These are phyloP conservation scores for Forbesichthys papilliferus DNA, from an alignment of 2,113 vertebrate genomes.

Conservation along the genomic window DNA sequence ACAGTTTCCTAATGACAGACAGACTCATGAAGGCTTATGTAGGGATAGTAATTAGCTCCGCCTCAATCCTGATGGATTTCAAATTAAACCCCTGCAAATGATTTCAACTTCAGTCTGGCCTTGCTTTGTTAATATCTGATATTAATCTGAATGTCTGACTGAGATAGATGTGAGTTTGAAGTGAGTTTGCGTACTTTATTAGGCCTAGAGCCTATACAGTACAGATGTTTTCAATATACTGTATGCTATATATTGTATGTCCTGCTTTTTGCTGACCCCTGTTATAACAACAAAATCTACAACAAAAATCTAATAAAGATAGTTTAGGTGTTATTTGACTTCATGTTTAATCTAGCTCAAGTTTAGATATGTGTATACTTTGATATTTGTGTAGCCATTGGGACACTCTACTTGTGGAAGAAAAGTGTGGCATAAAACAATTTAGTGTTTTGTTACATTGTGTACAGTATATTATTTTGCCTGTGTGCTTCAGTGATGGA, in stretches of 20 bases:
- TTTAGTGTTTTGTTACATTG: slow-evolving; percentile 1
- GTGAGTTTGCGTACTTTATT: slow-evolving; percentile 5
- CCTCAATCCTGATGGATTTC: slow-evolving; percentile 56
- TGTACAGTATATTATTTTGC: not conserved
- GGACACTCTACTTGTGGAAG: too few relatives aligned
- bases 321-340: slow-evolving; percentile 25
- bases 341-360: slow-evolving; percentile 37
- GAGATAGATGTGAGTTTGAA: too few relatives aligned
- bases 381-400: too few relatives aligned
- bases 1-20: slow-evolving; percentile 66
- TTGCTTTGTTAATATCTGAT: slow-evolving; percentile 57
- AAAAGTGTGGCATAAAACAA: not conserved
- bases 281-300: slow-evolving; percentile 20
- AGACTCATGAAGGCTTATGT: slow-evolving; percentile 46
- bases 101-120: slow-evolving; percentile 56
- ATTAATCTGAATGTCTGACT: slow-evolving; percentile 49
- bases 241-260: slow-evolving; percentile 2
- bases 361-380: slow-evolving; percentile 14
- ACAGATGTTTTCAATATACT: too few relatives aligned
- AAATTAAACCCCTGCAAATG: slow-evolving; percentile 56
- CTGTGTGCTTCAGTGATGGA: slow-evolving; percentile 3
- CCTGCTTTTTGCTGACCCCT: slow-evolving; percentile 14
- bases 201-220: not conserved
- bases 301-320: slow-evolving; percentile 44
- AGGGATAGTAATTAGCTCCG: slow-evolving; percentile 51